Conservation (phyloP, 2,113 vertebrate species). For the Megaceryle torquata region DNA sequence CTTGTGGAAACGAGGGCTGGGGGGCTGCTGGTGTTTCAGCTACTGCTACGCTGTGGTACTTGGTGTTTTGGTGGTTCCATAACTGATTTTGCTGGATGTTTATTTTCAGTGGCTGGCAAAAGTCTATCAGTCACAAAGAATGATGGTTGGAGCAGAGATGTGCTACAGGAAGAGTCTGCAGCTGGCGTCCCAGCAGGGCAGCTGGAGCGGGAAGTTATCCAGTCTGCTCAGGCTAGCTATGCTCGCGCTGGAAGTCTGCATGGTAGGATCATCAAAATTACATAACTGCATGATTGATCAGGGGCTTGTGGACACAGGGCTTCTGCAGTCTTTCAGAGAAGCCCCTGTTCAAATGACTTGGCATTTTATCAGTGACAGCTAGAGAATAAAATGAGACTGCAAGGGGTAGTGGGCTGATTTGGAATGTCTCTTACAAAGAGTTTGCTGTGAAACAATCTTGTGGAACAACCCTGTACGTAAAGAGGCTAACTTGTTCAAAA, state of each 20-base stretch:
- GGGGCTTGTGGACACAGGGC: not conserved
- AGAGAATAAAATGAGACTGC: not conserved
- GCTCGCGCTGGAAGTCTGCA: conserved; percentile 82
- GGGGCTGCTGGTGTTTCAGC: not conserved
- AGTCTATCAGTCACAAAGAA: conserved; percentile 86
- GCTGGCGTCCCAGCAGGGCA: conserved; percentile 87
- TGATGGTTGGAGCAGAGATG: conserved; percentile 91
- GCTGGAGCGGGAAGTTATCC: conserved; percentile 83
- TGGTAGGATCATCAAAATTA: conserved; percentile 76
- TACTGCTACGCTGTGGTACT: not conserved
- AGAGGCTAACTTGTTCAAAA: not conserved
- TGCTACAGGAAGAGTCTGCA: conserved; percentile 91
- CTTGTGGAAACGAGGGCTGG: not conserved
- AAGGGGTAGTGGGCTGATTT: not conserved
- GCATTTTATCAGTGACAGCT: not conserved
- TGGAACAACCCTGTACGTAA: not conserved
- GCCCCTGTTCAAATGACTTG: not conserved
- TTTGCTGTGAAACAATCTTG: not conserved
- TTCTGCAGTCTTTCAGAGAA: not conserved
- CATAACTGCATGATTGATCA: not conserved
- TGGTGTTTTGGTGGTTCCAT: not conserved
- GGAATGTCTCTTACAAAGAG: not conserved
- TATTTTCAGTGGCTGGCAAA: conserved; percentile 88
- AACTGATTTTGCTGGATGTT: not conserved
- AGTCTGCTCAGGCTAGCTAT: conserved; percentile 88